These are phyloP conservation scores for Fistularia tabacaria DNA, from an alignment of 2,797 vertebrate genomes.

Conservation along the genomic window DNA sequence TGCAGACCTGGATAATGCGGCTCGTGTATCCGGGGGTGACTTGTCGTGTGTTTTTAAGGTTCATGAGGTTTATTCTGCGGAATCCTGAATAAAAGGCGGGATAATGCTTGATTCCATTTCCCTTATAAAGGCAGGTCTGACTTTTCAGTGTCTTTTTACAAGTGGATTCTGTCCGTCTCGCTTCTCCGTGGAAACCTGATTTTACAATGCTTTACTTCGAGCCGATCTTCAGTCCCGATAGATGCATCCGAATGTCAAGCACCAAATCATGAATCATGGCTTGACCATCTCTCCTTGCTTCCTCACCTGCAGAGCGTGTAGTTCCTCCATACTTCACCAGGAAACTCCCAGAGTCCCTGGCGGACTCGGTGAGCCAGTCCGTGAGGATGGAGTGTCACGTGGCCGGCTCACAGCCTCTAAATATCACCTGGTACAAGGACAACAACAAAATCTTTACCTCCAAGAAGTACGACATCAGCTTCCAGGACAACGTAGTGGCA, in stretches of 20 bases:
- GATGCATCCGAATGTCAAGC: neutral
- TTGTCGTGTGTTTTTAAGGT: too few relatives aligned
- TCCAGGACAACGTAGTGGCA: conserved; percentile 80
- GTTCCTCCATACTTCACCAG: conserved; percentile 89
- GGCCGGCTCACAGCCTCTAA: conserved; percentile 88
- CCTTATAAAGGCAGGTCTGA: too few relatives aligned
- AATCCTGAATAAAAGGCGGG: too few relatives aligned
- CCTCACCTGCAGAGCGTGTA: conserved; percentile 80
- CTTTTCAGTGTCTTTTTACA: too few relatives aligned
- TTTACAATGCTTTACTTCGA: too few relatives aligned
- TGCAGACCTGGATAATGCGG: too few relatives aligned
- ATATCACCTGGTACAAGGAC: conserved; percentile 87
- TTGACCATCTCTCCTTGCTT: conserved; percentile 37
- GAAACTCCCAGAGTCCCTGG: conserved; percentile 83
- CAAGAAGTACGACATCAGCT: conserved; percentile 79
- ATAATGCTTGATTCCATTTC: too few relatives aligned
- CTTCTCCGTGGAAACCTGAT: too few relatives aligned
- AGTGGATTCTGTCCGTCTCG: too few relatives aligned
- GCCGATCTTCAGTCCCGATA: too few relatives aligned
- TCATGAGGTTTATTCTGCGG: too few relatives aligned
- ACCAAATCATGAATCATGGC: neutral
- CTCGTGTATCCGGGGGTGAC: too few relatives aligned
- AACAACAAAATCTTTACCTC: conserved; percentile 77
- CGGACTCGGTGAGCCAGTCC: conserved; percentile 82
- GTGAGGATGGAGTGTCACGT: conserved; percentile 87